These are phyloP conservation scores for Melanaphis sacchari DNA, from an alignment of 1,140 invertebrate species.

Conservation along the genomic window DNA sequence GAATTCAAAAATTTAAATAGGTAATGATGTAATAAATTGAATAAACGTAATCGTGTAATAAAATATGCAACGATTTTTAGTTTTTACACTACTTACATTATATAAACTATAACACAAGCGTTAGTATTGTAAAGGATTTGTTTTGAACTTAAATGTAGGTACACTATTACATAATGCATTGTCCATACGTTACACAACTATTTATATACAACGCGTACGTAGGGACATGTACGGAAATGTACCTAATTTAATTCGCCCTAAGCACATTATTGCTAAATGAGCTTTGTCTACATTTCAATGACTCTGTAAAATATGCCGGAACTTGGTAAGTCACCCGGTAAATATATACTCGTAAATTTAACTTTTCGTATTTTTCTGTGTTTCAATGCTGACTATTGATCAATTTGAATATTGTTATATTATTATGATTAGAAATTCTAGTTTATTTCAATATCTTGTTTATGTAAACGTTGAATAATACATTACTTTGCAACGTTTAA, in stretches of 20 bases:
- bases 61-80: not conserved
- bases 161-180: not conserved
- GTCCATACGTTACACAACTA: not conserved
- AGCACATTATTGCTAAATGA: not conserved
- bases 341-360: not conserved
- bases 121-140: not conserved
- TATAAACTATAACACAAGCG: not conserved
- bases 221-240: not conserved
- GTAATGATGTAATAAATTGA: not conserved
- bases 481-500: not conserved
- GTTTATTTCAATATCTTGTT: not conserved
- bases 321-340: not conserved
- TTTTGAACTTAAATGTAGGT: not conserved
- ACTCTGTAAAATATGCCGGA: not conserved
- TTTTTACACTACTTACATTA: not conserved
- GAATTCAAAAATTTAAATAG: not conserved
- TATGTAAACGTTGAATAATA: not conserved
- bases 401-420: not conserved
- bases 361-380: not conserved
- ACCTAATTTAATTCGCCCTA: not conserved
- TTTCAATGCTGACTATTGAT: not conserved
- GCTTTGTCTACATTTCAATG: not conserved
- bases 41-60: not conserved
- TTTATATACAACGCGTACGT: not conserved
- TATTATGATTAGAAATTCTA: constrained; percentile 9